A percentile compares a stretch with the other conserved stretches of the same genome.
These are phyloP conservation scores for Pristionchus fissidentatus DNA, from an alignment of 2,888 invertebrate genomes.

Conservation along the genomic window DNA sequence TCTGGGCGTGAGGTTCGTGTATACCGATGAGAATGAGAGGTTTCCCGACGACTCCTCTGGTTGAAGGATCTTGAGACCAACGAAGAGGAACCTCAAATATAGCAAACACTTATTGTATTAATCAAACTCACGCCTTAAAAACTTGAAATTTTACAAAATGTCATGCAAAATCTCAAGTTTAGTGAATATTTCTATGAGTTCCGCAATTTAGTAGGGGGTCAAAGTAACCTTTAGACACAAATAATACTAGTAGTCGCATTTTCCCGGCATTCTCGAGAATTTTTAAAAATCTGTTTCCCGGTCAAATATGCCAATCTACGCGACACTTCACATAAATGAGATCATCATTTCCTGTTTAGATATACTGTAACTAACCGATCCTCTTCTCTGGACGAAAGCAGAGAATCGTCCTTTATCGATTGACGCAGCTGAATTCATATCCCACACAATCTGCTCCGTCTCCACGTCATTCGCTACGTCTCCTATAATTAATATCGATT, in stretches of 20 bases:
- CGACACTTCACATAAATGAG: no score
- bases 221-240: no score
- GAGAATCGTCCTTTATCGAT: conserved; percentile 79
- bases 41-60: conserved; percentile 86
- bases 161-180: no score
- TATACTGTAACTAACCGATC: conserved; percentile 86
- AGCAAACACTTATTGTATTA: neutral
- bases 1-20: conserved; percentile 79
- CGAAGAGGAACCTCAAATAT: conserved; percentile 47
- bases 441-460: conserved; percentile 94
- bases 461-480: conserved; percentile 99
- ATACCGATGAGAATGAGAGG: conserved; percentile 86
- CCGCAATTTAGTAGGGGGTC: no score
- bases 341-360: neutral
- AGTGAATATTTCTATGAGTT: no score
- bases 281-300: no score
- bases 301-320: no score
- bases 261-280: no score
- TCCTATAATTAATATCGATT: no score
- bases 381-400: conserved; percentile 96
- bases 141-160: neutral
- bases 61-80: conserved; percentile 97
- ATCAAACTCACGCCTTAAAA: no score
- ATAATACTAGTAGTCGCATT: no score
- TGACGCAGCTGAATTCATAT: conserved; percentile 78